Conservation (phyloP, 2,797 vertebrate genomes). For the Dallia pectoralis region DNA sequence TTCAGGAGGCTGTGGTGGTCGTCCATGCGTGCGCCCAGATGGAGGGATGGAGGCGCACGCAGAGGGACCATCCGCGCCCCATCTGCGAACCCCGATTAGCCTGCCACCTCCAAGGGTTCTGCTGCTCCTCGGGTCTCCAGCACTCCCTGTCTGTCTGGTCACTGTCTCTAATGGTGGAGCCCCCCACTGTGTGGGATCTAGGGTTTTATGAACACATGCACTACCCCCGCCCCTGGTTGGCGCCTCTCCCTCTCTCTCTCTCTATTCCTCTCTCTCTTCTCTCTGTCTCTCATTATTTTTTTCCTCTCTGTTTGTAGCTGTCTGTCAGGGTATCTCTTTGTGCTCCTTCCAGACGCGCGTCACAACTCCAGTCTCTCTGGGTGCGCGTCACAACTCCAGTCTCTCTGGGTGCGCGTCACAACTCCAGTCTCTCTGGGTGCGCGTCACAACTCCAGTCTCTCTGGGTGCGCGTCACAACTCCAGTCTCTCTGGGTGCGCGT, state of each 20-base stretch:
- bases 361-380: constrained; percentile 60
- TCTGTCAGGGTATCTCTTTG: background rate
- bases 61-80: constrained; percentile 73
- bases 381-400: too few species aligned
- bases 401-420: constrained; percentile 67
- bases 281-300: background rate
- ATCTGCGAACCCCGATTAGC: constrained; percentile 69
- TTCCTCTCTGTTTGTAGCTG: too few species aligned
- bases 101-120: constrained; percentile 55
- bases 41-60: constrained; percentile 66
- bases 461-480: too few species aligned
- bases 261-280: background rate
- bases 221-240: constrained; percentile 69
- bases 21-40: constrained; percentile 78
- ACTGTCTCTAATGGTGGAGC: constrained; percentile 64
- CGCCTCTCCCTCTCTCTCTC: background rate
- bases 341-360: constrained; percentile 70
- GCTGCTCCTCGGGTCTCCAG: constrained; percentile 38
- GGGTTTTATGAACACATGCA: constrained; percentile 71
- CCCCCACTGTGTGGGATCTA: constrained; percentile 66
- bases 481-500: too few species aligned
- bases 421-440: too few species aligned
- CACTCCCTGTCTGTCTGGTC: constrained; percentile 28
- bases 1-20: constrained; percentile 89
- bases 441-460: too few species aligned